A percentile compares a stretch with the other conserved stretches of the same genome.
phyloP scores from a whole-genome alignment of 2,113 vertebrate species.

The Murina feae region DNA sequence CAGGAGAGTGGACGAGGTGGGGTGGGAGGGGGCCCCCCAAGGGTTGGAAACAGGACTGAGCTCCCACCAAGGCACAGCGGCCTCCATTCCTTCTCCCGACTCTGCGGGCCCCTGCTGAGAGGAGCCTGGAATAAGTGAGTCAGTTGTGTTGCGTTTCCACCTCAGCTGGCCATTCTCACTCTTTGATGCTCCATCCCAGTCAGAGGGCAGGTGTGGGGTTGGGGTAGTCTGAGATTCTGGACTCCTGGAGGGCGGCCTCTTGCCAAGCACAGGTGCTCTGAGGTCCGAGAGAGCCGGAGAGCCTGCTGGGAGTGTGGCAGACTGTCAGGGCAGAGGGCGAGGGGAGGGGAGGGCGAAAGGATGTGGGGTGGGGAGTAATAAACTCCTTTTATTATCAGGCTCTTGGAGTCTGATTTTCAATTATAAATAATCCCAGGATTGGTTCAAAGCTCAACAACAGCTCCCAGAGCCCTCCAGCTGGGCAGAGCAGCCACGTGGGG shows the following conservation, averaged over 20 bases:
- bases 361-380: neutral
- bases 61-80: neutral
- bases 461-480: neutral
- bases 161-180: neutral
- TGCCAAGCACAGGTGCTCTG: neutral
- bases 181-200: neutral
- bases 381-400: conserved; percentile 16
- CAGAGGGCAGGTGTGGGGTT: neutral
- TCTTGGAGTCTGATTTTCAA: neutral
- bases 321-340: neutral
- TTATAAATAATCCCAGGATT: conserved; percentile 40
- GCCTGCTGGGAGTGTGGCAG: neutral
- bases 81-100: neutral
- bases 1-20: neutral
- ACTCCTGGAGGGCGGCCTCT: neutral
- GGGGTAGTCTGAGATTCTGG: neutral
- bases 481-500: neutral
- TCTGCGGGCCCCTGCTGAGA: neutral
- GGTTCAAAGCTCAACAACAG: neutral
- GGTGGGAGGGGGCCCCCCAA: neutral
- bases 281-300: neutral
- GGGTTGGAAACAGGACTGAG: neutral
- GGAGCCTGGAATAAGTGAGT: neutral
- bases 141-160: neutral
- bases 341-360: neutral